Base-by-base conservation (phyloP, 2,797 vertebrate genomes). In the Oophaga sylvatica region DNA sequence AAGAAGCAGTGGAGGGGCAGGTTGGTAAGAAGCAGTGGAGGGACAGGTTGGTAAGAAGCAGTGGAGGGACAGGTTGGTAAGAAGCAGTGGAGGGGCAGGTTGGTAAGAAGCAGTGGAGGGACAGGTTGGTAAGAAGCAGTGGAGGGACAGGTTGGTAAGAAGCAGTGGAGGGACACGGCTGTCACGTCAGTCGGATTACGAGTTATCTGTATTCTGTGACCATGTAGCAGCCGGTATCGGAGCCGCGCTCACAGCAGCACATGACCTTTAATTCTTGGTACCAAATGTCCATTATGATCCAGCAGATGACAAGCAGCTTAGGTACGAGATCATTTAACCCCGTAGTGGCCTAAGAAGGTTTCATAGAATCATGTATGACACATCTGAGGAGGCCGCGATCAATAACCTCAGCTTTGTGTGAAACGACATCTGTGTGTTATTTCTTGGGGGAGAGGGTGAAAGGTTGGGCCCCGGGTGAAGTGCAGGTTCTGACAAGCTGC, bases 401-500 rank as follows among this genome's bases (percentile, higher is more conserved):
- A 84, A 41, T 76, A 84, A 63, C 59, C n/a, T 10, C 11, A 26
- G 59, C 59, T 57, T 31, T 75, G 71, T 62, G 59, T 13, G 15
- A 53, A 29, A 41, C 17, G 16, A 53, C 71, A 63, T 63, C 71
- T 59, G 77, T 63, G 59, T 65, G 19, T 77, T 84, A 63, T 60
- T 76, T 77, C 35, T 65, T 26, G 15, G 4, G 41, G 71, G 83
- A 65, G 59, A 65, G 41, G 71, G 83, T 77, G 59, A 84, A 62
- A 77, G 57, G 59, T 63, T 45, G 22, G 71, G 71, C 19, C 48
- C 16, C 22, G 26, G 82, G 70, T 75, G 70, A 76, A 16, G 70
- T n/a, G 57, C 59, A 65, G 83, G 53, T 62, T 76, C 57, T 63
- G 82, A 84, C 63, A 76, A 60, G 57, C 56, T 62, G 62, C 22